Conservation (phyloP, 2,797 vertebrate genomes). For the Triplophysa yarkandensis region DNA sequence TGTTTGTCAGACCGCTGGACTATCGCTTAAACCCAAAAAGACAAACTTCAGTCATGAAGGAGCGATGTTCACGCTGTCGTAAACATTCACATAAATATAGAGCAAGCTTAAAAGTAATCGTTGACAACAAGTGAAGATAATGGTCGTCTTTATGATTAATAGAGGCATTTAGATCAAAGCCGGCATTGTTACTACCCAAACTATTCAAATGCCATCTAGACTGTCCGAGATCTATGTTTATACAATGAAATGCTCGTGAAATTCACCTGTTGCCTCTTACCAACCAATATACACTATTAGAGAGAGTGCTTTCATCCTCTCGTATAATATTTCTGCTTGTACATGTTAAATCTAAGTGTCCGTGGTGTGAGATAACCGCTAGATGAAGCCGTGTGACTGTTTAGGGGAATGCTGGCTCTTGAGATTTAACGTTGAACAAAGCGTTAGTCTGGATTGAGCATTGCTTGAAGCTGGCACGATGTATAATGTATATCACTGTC, state of each 20-base stretch:
- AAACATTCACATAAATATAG: neutral
- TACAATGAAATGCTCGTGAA: conserved; percentile 45
- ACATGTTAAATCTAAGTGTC: neutral
- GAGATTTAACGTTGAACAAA: neutral
- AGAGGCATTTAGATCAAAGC: conserved; percentile 27
- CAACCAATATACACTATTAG: conserved; percentile 30
- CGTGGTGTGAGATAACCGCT: too few species aligned
- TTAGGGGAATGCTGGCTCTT: neutral
- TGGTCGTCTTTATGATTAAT: neutral
- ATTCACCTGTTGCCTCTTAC: conserved; percentile 51
- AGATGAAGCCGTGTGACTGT: neutral
- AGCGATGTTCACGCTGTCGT: neutral
- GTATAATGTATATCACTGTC: conserved; percentile 14
- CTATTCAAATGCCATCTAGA: conserved; percentile 19
- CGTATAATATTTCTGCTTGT: neutral
- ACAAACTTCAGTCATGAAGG: neutral
- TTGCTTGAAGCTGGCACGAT: conserved; percentile 6
- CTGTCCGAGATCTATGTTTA: conserved; percentile 39
- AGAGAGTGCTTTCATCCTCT: neutral
- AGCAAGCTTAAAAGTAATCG: neutral
- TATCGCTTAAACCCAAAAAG: neutral
- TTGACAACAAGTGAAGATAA: neutral
- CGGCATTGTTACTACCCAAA: conserved; percentile 16
- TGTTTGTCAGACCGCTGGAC: too few species aligned
- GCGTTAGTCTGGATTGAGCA: neutral